Conservation (phyloP, 2,113 vertebrate species). For the Ailuropoda melanoleuca region DNA sequence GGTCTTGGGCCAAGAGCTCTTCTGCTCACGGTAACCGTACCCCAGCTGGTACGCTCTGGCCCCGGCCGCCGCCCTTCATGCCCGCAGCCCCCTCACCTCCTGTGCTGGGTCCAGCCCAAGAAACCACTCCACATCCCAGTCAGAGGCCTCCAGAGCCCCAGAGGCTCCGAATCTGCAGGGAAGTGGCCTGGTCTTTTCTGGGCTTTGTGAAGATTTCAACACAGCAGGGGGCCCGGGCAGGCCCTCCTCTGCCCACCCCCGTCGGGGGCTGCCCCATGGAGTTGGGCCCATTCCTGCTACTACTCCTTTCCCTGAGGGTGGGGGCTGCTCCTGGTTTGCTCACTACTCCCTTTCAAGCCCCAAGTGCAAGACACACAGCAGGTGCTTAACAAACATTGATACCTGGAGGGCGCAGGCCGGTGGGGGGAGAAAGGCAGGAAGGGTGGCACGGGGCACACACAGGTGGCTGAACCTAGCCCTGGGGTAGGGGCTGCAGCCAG, state of each 20-base stretch:
- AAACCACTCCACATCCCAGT: too few relatives aligned
- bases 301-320: background rate
- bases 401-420: background rate
- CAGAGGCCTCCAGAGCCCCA: too few relatives aligned
- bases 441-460: background rate
- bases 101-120: background rate
- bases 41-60: accelerated
- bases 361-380: background rate
- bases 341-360: background rate
- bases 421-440: background rate
- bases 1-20: too few relatives aligned
- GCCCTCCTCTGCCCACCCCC: too few relatives aligned
- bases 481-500: too few relatives aligned
- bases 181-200: background rate
- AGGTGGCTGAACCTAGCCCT: accelerated
- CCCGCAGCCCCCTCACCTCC: background rate
- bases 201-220: background rate
- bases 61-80: background rate
- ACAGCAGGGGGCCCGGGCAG: too few relatives aligned
- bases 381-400: background rate
- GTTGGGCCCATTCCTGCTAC: background rate
- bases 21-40: accelerated
- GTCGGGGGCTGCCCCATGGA: background rate
- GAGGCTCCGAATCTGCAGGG: too few relatives aligned
- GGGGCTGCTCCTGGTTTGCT: background rate